These are phyloP conservation scores for Spodoptera litura DNA, from an alignment of 1,140 invertebrate species.

Conservation along the genomic window DNA sequence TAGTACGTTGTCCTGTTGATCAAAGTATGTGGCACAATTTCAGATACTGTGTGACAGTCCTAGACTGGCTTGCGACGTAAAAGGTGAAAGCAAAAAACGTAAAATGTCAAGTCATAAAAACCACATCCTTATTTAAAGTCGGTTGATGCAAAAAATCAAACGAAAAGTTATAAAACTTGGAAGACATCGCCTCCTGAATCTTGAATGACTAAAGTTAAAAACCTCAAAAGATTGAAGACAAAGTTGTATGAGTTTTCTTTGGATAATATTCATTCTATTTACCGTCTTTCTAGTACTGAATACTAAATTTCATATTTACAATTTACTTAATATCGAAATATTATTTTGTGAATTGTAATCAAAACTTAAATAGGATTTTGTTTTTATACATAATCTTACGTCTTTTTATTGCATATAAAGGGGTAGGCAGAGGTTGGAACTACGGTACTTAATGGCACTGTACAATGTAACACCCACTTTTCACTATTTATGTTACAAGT, in stretches of 20 bases:
- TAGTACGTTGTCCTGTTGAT: no score
- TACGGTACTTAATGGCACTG: no score
- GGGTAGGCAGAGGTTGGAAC: no score
- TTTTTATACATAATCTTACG: no score
- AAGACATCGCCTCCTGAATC: background rate
- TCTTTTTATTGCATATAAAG: no score
- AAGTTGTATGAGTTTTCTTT: constrained; percentile 39
- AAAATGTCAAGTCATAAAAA: constrained; percentile 4
- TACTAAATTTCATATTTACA: background rate
- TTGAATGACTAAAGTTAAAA: constrained; percentile 29
- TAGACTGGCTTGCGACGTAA: no score
- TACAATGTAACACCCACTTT: no score
- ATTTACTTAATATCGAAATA: background rate
- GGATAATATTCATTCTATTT: constrained; percentile 31
- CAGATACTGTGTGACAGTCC: no score
- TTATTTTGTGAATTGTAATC: background rate
- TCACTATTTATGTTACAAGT: no score
- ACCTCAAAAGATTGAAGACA: constrained; percentile 20
- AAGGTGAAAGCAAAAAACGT: no score
- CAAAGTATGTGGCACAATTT: no score
- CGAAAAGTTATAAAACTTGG: constrained; percentile 9
- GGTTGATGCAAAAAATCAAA: constrained; percentile 31
- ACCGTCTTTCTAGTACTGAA: background rate
- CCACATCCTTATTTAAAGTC: background rate
- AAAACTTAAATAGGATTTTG: no score